A percentile compares a stretch with the other conserved stretches of the same genome.
Conservation (phyloP, 2,113 vertebrate species). For the Ctenomys sociabilis region DNA sequence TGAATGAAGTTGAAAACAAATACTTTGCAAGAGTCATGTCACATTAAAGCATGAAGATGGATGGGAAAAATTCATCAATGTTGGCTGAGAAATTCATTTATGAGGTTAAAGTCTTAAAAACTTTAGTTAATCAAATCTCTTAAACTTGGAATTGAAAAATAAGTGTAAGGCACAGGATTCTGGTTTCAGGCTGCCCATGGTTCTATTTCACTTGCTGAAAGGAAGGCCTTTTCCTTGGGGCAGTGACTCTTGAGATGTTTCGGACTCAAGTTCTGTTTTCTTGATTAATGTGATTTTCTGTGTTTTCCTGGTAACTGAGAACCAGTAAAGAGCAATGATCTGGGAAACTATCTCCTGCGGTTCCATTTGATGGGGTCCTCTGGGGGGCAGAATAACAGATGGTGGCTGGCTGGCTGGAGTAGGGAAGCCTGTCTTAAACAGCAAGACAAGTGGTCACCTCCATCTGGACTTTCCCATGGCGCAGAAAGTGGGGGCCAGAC, state of each 20-base stretch:
- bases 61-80: slow-evolving; percentile 67
- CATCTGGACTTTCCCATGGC: not conserved
- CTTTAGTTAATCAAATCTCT: slow-evolving; percentile 69
- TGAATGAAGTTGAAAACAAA: slow-evolving; percentile 45
- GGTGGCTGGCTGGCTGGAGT: not conserved
- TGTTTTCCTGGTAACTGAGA: slow-evolving; percentile 61
- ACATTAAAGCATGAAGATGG: slow-evolving; percentile 33
- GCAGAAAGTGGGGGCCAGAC: not conserved
- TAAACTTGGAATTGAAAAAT: slow-evolving; percentile 52
- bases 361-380: not conserved
- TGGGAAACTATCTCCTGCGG: not conserved
- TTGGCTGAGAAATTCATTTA: slow-evolving; percentile 70
- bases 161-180: not conserved
- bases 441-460: not conserved
- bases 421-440: not conserved
- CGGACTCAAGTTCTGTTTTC: slow-evolving; percentile 2
- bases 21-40: not conserved
- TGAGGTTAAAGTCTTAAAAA: slow-evolving; percentile 76
- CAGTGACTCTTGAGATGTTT: not conserved
- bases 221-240: not conserved
- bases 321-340: slow-evolving; percentile 29
- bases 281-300: slow-evolving; percentile 45
- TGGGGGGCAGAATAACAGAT: not conserved
- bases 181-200: not conserved
- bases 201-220: slow-evolving; percentile 10